Evolutionary conservation across 64 coral and sea anemone species (phyloP).

Genomic region (Acropora yongei): DNA sequence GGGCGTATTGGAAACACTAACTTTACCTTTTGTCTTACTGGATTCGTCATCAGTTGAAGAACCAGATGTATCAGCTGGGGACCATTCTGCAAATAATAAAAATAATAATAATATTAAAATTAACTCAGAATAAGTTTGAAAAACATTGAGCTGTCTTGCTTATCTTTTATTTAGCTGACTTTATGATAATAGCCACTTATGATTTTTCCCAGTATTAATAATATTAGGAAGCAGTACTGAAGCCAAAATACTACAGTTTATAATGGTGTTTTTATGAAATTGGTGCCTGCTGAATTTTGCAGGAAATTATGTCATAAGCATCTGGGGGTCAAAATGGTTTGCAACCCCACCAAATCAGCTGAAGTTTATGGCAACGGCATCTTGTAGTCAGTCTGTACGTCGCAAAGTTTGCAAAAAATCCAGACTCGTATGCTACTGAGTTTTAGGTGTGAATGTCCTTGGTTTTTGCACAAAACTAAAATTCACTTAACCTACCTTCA

Average conservation of each 20-base stretch:
- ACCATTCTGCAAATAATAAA: background rate
- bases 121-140: conserved; percentile 3
- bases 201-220: conserved; percentile 4
- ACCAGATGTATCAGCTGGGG: conserved; percentile 26
- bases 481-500: conserved; percentile 7
- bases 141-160: background rate
- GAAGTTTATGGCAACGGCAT: conserved; percentile 14
- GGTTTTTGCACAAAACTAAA: background rate
- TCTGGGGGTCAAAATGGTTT: conserved; percentile 7
- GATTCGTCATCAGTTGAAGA: background rate
- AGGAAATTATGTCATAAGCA: conserved; percentile 21
- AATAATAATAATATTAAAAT: conserved; percentile 26
- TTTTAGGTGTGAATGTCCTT: conserved; percentile 2
- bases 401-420: conserved; percentile 3
- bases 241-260: conserved; percentile 15
- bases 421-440: background rate
- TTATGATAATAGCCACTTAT: conserved; percentile 26
- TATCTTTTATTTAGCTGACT: conserved; percentile 26
- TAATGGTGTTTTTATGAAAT: conserved; percentile 13
- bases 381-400: background rate
- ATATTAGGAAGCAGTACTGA: conserved; percentile 1
- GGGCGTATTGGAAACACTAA: conserved; percentile 25
- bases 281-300: conserved; percentile 3
- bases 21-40: background rate
- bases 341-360: conserved; percentile 7